Evolutionary conservation across 2,888 invertebrate genomes (phyloP).

Genomic region (Stenotaenia linearis): DNA sequence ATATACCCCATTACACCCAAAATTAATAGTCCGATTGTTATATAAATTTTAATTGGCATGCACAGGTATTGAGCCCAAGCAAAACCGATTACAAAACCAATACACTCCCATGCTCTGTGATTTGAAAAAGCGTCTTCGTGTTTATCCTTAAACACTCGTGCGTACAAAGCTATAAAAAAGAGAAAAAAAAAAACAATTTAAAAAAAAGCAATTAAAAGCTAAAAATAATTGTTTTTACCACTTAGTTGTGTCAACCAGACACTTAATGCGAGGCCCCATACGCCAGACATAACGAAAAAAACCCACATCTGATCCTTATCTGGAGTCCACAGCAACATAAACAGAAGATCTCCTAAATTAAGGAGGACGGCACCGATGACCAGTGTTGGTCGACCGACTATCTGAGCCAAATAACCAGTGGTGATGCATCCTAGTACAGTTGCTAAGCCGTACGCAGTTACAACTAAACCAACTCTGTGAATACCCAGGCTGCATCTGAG

Average conservation of each 20-base stretch:
- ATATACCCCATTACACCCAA: conserved; percentile 54
- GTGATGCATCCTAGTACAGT: conserved; percentile 47
- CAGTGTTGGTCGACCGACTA: conserved; percentile 47
- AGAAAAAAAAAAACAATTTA: conserved; percentile 31
- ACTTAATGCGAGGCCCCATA: conserved; percentile 48
- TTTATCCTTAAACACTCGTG: conserved; percentile 76
- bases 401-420: conserved; percentile 46
- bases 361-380: conserved; percentile 44
- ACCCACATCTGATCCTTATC: conserved; percentile 43
- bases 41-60: conserved; percentile 77
- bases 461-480: conserved; percentile 50
- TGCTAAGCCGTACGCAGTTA: conserved; percentile 49
- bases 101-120: conserved; percentile 82
- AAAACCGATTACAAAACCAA: conserved; percentile 82
- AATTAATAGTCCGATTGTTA: conserved; percentile 67
- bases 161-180: conserved; percentile 64
- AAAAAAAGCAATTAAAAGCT: not conserved
- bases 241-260: conserved; percentile 48
- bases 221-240: conserved; percentile 39
- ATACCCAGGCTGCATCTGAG: conserved; percentile 35
- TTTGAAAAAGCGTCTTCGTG: conserved; percentile 90
- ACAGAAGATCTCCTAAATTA: conserved; percentile 42
- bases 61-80: conserved; percentile 81
- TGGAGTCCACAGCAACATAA: conserved; percentile 43
- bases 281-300: conserved; percentile 44